phyloP scores from a whole-genome alignment of 2,797 vertebrate species.

The Coranthus polyacanthus region DNA sequence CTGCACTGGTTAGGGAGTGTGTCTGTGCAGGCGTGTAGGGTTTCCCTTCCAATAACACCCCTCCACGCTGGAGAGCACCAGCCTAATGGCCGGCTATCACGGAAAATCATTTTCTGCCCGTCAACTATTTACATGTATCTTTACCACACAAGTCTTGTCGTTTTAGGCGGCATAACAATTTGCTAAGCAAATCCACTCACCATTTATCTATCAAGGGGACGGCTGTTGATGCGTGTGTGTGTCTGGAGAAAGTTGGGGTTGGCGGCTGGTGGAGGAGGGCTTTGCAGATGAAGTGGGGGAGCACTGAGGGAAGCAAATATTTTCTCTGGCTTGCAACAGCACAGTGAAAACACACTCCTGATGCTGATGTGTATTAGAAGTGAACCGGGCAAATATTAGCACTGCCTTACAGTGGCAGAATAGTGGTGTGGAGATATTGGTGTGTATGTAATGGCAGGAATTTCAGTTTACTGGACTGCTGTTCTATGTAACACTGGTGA shows the following conservation, averaged over 20 bases:
- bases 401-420: conserved; percentile 79
- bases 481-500: conserved; percentile 27
- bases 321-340: conserved; percentile 80
- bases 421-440: conserved; percentile 34
- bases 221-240: conserved; percentile 52
- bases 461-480: conserved; percentile 39
- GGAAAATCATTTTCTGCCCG: conserved; percentile 77
- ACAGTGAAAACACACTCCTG: conserved; percentile 78
- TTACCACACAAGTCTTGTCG: conserved; percentile 79
- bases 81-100: conserved; percentile 71
- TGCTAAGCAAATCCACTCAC: conserved; percentile 82
- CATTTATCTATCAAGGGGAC: conserved; percentile 76
- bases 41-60: conserved; percentile 80
- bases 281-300: conserved; percentile 50
- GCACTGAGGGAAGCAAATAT: conserved; percentile 78
- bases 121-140: conserved; percentile 82
- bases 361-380: conserved; percentile 85
- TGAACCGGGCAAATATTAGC: conserved; percentile 83
- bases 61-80: conserved; percentile 57
- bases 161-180: conserved; percentile 81
- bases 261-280: conserved; percentile 33
- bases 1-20: conserved; percentile 38
- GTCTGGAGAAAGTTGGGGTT: conserved; percentile 55
- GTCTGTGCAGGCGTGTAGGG: conserved; percentile 60
- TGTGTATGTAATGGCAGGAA: conserved; percentile 46